Conservation (phyloP, 2,888 invertebrate genomes). For the Idaea dimidiata region DNA sequence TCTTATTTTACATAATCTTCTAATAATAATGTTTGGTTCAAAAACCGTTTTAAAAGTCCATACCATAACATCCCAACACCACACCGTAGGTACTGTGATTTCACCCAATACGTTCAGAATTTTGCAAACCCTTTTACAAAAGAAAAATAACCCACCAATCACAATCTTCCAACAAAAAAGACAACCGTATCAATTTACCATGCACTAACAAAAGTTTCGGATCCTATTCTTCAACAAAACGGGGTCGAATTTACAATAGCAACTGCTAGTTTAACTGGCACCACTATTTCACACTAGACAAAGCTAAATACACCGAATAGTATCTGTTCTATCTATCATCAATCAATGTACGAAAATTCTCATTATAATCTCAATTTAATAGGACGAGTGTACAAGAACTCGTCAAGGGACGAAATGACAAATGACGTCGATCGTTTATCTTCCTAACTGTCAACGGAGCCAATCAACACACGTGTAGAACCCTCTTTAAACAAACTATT, state of each 20-base stretch:
- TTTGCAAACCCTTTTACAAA: background rate
- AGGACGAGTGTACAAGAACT: constrained; percentile 64
- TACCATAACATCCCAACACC: too few relatives aligned
- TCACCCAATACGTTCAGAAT: background rate
- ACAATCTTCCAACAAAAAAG: background rate
- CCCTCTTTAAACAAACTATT: constrained; percentile 41
- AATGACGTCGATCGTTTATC: constrained; percentile 75
- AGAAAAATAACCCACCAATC: background rate
- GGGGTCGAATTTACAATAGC: constrained; percentile 1
- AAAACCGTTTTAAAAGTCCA: too few relatives aligned
- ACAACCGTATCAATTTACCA: constrained; percentile 17
- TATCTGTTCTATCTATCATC: constrained; percentile 43
- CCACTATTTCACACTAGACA: background rate
- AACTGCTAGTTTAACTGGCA: background rate
- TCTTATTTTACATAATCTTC: too few relatives aligned
- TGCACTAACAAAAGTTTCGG: constrained; percentile 12
- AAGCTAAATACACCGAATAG: background rate
- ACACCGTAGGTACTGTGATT: background rate
- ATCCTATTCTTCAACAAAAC: background rate
- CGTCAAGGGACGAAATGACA: constrained; percentile 66
- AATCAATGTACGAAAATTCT: constrained; percentile 63
- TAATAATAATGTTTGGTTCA: too few relatives aligned
- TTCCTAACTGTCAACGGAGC: constrained; percentile 75
- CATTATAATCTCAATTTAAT: constrained; percentile 72
- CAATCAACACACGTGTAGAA: constrained; percentile 72